Percentiles rank a stretch among this genome's conserved stretches.
Conservation (phyloP, 2,113 vertebrate genomes). For the Mesoclemmys tuberculata region DNA sequence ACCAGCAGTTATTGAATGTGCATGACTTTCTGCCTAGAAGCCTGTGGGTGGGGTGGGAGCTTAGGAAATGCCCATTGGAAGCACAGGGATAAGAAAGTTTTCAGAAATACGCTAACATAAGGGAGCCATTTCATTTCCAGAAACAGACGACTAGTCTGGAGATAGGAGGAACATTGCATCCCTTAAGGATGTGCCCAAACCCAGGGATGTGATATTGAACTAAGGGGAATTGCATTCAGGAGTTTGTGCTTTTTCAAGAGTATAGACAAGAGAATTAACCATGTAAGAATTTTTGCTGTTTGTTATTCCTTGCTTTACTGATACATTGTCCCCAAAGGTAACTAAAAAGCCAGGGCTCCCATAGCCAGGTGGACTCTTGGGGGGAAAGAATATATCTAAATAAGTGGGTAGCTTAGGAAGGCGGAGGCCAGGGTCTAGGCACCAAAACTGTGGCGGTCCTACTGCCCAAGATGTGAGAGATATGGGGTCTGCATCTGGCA, state of each 20-base stretch:
- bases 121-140: not conserved
- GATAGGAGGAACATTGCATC: not conserved
- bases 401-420: no score
- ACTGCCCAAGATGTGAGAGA: not conserved
- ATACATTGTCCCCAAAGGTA: no score
- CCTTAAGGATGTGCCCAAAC: not conserved
- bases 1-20: not conserved
- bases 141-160: not conserved
- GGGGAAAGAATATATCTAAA: no score
- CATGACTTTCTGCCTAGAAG: not conserved
- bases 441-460: no score
- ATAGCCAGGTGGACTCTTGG: no score
- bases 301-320: no score
- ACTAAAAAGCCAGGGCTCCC: no score
- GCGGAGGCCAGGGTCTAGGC: no score
- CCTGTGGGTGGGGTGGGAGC: not conserved
- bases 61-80: not conserved
- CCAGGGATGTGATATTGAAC: no score
- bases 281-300: no score
- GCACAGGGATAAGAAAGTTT: not conserved
- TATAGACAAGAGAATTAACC: not conserved
- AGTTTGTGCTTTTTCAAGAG: not conserved
- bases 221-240: no score
- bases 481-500: not conserved
- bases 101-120: not conserved